phyloP scores from a whole-genome alignment of 2,113 vertebrate genomes.

The Siniperca knerii region DNA sequence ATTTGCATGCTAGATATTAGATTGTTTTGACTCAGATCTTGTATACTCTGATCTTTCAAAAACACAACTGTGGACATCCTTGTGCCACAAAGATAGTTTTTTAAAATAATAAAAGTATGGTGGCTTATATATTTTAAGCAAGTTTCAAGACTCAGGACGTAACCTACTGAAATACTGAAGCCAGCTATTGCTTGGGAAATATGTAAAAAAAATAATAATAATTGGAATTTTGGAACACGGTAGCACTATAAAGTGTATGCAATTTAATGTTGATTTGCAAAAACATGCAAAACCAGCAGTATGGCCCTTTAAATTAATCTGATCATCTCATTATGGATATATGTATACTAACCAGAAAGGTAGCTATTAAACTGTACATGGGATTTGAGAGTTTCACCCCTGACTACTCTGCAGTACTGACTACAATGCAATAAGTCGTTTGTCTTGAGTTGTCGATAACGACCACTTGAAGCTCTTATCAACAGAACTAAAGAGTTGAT shows the following conservation, averaged over 20 bases:
- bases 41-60: slow-evolving; percentile 18
- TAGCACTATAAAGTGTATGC: neutral
- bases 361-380: neutral
- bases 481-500: neutral
- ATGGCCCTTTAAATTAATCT: neutral
- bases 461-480: neutral
- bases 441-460: neutral
- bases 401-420: neutral
- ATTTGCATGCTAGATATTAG: slow-evolving; percentile 24
- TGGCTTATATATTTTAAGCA: neutral
- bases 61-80: slow-evolving; percentile 8
- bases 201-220: neutral
- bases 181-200: neutral
- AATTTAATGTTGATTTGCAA: neutral
- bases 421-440: neutral
- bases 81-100: neutral
- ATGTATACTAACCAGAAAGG: neutral
- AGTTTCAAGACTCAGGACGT: neutral
- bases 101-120: neutral
- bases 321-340: neutral
- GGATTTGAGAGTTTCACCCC: neutral
- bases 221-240: neutral
- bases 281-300: neutral
- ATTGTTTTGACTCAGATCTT: slow-evolving; percentile 33
- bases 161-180: neutral